These are phyloP conservation scores for Cydia strobilella DNA, from an alignment of 1,140 invertebrate species.

Conservation along the genomic window DNA sequence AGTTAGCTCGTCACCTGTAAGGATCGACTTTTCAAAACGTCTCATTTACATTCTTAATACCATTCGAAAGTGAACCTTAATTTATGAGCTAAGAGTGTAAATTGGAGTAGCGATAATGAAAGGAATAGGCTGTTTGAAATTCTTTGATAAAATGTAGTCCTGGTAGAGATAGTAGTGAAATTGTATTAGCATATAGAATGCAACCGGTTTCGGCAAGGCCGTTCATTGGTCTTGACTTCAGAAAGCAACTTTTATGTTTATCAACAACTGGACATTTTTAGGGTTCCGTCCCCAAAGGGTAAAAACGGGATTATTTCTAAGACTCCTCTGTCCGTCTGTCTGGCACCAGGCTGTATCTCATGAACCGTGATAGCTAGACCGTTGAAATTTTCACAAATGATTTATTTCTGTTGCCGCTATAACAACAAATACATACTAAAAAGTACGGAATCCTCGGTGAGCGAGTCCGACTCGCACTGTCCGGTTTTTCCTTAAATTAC, in stretches of 20 bases:
- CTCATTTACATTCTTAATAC: background rate
- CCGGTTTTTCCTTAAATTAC: too few species aligned
- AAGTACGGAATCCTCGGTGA: too few species aligned
- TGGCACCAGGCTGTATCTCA: too few species aligned
- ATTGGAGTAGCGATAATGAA: background rate
- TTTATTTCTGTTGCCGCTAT: too few species aligned
- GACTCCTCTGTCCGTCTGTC: too few species aligned
- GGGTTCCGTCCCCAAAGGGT: too few species aligned
- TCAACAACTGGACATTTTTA: background rate
- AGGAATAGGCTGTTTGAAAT: background rate
- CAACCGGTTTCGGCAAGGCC: slow-evolving; percentile 13
- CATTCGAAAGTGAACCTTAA: background rate
- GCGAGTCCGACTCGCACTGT: too few species aligned
- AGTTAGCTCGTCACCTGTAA: background rate
- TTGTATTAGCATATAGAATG: background rate
- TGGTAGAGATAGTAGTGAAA: slow-evolving; percentile 1
- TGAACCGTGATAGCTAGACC: too few species aligned
- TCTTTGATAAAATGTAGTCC: background rate
- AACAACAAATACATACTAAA: too few species aligned
- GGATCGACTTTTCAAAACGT: background rate
- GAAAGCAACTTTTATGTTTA: background rate
- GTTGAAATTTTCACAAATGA: too few species aligned
- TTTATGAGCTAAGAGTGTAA: background rate
- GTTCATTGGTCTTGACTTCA: background rate
- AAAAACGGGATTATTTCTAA: too few species aligned